Evolutionary conservation across 1,140 invertebrate genomes (phyloP), one percentile per base, ranked within the genome.

Genomic region (Ephestia elutella): DNA sequence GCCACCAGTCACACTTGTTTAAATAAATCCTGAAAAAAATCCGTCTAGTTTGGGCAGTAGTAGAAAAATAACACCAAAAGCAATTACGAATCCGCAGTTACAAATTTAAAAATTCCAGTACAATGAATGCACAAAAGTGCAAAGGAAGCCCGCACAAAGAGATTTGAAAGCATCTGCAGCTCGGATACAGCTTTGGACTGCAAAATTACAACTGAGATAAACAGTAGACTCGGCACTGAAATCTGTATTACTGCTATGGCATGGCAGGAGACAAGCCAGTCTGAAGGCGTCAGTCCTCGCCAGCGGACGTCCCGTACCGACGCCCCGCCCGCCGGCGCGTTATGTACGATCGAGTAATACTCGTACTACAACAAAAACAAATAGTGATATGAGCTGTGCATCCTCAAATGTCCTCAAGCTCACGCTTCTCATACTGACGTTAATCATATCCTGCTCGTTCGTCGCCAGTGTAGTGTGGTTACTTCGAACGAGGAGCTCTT

Each of bases 331-430:
- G 21, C 2, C 67, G 66, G 68, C 78, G 80, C 82, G 82, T 77
- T 80, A 86, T 86, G 85, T 83, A 73, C 78, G 78, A 74, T 63
- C 63, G 64, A 64, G 60, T 60, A 75, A 68, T 67, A 75, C 77
- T 73, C 78, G 2, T 25, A 73, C 75, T n/a, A 63, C 80, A 83
- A 86, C 77, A 78, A 75, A 83, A 87, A 85, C 82, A 86, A 87
- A 80, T 78, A 83, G 82, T 87, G 85, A 86, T 86, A 87, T 87
- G 85, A 87, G 83, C 85, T 84, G 85, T 85, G 68, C 80, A 71
- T 82, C 85, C 62, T 68, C 75, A 57, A 83, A 71, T 74, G 74
- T 85, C 67, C 74, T 83, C 65, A 73, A 82, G 76, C 73, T 86
- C 70, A 80, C 83, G 78, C 73, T 87, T 54, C 65, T 87, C 63